These are phyloP conservation scores for Drosophila testacea DNA, from an alignment of 2,888 invertebrate genomes.

Conservation along the genomic window DNA sequence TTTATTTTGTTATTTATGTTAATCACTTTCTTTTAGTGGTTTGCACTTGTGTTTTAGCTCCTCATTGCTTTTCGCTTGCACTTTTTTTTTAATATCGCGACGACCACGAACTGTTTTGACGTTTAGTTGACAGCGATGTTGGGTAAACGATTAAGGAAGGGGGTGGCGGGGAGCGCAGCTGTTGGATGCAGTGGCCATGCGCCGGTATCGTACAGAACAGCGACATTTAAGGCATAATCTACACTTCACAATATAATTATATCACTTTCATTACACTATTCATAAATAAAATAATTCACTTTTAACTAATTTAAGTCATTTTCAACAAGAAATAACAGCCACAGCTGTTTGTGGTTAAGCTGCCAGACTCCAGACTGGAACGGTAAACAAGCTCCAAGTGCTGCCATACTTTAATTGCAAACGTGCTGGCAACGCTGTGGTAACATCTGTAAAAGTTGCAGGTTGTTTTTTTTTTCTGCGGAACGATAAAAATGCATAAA, in stretches of 20 bases:
- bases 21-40: constrained; percentile 31
- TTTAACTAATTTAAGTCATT: constrained; percentile 1
- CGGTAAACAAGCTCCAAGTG: constrained; percentile 43
- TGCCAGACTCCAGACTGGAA: constrained; percentile 37
- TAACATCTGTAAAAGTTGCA: constrained; percentile 49
- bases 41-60: constrained; percentile 43
- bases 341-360: constrained; percentile 31
- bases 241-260: not conserved
- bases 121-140: constrained; percentile 66
- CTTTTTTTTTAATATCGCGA: constrained; percentile 52
- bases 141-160: not conserved
- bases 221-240: not conserved
- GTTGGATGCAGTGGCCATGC: constrained; percentile 6
- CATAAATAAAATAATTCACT: not conserved
- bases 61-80: constrained; percentile 52
- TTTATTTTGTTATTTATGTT: constrained; percentile 18
- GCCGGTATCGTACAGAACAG: not conserved
- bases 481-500: constrained; percentile 44
- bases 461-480: constrained; percentile 38
- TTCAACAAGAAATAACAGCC: constrained; percentile 4
- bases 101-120: constrained; percentile 69
- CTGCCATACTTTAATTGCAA: constrained; percentile 16
- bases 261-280: not conserved
- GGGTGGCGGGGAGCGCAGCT: constrained; percentile 19
- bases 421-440: constrained; percentile 34